Evolutionary conservation across 2,797 vertebrate species (phyloP).

Genomic region (Enteromius fasciolatus): DNA sequence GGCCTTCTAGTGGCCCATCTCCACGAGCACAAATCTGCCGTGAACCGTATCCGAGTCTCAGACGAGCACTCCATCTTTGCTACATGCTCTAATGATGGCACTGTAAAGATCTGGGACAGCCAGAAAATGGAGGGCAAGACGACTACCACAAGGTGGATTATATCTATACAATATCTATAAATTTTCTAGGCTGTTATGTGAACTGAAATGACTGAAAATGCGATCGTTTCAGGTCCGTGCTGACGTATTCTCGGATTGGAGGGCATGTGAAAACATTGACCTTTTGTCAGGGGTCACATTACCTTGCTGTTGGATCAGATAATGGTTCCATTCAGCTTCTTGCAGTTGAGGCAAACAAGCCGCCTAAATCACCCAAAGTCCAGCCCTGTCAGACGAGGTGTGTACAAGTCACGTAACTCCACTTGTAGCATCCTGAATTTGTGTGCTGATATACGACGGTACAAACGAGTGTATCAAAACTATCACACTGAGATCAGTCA

Average conservation of each 20-base stretch:
- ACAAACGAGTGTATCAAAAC: neutral
- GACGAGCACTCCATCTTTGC: conserved; percentile 97
- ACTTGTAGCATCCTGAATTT: neutral
- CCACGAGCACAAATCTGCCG: conserved; percentile 94
- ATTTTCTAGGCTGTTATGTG: neutral
- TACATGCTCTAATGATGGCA: conserved; percentile 95
- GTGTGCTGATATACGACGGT: neutral
- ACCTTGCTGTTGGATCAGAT: conserved; percentile 91
- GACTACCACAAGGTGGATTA: conserved; percentile 89
- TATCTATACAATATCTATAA: neutral
- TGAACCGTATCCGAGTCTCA: conserved; percentile 93
- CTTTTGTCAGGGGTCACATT: conserved; percentile 96
- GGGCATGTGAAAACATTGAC: conserved; percentile 92
- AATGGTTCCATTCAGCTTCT: conserved; percentile 93
- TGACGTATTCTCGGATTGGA: conserved; percentile 91
- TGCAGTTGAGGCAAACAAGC: conserved; percentile 90
- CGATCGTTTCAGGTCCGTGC: conserved; percentile 82
- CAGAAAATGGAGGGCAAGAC: conserved; percentile 99
- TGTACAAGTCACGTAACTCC: neutral
- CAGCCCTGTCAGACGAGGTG: conserved; percentile 94
- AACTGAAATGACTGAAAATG: neutral
- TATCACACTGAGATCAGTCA: neutral
- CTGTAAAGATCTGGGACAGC: conserved; percentile 98
- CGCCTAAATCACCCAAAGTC: conserved; percentile 95
- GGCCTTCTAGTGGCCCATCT: conserved; percentile 94